Evolutionary conservation across 2,888 invertebrate species (phyloP), one percentile per base, ranked within the genome.

Genomic region (Xanthorhoe designata): DNA sequence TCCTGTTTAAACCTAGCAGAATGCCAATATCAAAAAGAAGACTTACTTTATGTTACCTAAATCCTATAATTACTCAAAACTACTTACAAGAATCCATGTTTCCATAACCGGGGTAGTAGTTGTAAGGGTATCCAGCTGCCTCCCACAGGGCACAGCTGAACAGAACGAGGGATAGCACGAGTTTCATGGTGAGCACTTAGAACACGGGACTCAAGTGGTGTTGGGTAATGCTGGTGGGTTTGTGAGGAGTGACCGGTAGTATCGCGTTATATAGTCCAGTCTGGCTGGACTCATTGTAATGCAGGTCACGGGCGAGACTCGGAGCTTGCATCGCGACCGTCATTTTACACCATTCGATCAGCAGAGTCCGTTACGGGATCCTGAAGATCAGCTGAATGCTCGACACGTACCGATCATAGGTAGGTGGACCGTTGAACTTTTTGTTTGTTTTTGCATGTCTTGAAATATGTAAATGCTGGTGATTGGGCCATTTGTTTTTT

Each of bases 31-130:
- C 4, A 24, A 24, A 24, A 24, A 24, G 24, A 24, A 24, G 24
- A 24, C 24, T 4, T 24, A 3, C 24, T 24, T 24, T 24, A 24
- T 24, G 24, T 24, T 24, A 24, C 24, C 24, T 24, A 24, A 24
- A 4, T 24, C 24, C 24, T 24, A 24, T 24, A 24, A 24, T 24
- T 24, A 24, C 2, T 24, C 24, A 17, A 2, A 35, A 58, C 3
- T 68, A 91, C 92, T 92, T 73, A 93, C 92, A 70, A 60, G 91
- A 81, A 75, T 93, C 92, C 73, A 89, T 80, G 76, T 91, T 82
- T 75, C 90, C 90, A 75, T 92, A 91, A 68, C 88, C 86, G 0
- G 92, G 91, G 66, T 89, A 91, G 67, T 88, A 89, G 0, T 87
- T 89, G 67, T 88, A 89, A 0, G 92, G 92, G 66, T 86, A 91